Evolutionary conservation across 2,797 vertebrate genomes (phyloP), one percentile per base, ranked within the genome.

Genomic region (Brachyrhaphis roseni): DNA sequence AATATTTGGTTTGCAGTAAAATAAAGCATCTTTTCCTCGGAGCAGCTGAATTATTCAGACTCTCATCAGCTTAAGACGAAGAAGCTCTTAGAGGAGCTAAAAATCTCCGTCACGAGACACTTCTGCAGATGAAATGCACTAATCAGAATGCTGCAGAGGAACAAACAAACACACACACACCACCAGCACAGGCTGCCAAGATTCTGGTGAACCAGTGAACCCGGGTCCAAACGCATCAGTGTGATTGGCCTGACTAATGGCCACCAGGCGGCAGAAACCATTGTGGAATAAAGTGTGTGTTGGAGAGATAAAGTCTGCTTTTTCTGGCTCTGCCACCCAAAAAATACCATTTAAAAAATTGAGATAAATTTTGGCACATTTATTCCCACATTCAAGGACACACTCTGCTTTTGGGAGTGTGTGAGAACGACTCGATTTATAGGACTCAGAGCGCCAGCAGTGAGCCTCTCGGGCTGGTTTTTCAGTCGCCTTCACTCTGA

Each of bases 41-140:
- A 70, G n/a, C 1, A 7, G 76, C 68, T 91, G 34, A 93, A 90
- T 91, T 85, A 90, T 90, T 92, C 87, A 93, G 74, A 47, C 80
- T 51, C 84, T 87, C 82, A 79, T 86, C 86, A 85, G 89, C 82
- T 84, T 47, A 73, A 53, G 74, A 75, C 18, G 85, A 59, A 87
- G 89, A 79, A 59, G 83, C 62, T 34, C 76, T 79, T 78, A 89
- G 80, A 87, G 36, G 73, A 86, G 84, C 85, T 84, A 26, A 88
- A 51, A 88, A 86, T 78, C 80, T 84, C 83, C 84, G 47, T 77
- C 78, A 6, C 78, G 20, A 62, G 59, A 80, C 78, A 74, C 78
- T 80, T 62, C 82, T 78, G 80, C 84, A 78, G 74, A 90, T 68
- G 74, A 84, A 79, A 80, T 18, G 59, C 82, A 66, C 39, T 68